phyloP scores from a whole-genome alignment of 2,113 vertebrate genomes.

The Catharus fuscescens region DNA sequence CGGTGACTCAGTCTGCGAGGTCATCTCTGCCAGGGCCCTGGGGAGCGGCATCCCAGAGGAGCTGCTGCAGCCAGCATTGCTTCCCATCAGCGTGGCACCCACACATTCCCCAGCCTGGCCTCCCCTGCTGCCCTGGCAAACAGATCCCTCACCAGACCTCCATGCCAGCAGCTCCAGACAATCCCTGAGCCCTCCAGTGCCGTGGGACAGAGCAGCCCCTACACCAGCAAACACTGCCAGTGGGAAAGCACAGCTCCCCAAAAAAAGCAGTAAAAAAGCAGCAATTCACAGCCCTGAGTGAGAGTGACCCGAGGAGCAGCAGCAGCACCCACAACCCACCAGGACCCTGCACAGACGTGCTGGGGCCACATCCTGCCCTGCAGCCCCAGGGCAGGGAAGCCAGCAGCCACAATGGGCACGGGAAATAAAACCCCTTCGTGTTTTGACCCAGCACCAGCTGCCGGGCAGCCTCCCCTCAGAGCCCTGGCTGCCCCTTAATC shows the following conservation, averaged over 20 bases:
- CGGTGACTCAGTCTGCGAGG: not conserved
- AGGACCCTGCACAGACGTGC: not conserved
- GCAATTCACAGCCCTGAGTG: accelerated
- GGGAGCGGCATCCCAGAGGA: accelerated
- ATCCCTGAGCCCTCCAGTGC: accelerated
- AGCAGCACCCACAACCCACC: not conserved
- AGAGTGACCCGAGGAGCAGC: accelerated
- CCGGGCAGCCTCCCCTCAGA: not conserved
- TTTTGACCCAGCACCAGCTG: slow-evolving; percentile 6
- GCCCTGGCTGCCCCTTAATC: slow-evolving; percentile 39
- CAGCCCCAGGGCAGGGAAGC: not conserved
- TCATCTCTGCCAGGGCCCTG: not conserved
- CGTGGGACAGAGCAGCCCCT: not conserved
- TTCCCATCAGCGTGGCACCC: not conserved
- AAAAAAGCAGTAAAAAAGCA: not conserved
- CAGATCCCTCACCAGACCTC: not conserved
- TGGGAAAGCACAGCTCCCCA: not conserved
- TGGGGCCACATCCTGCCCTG: not conserved
- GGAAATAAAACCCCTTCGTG: not conserved
- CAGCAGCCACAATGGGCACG: accelerated
- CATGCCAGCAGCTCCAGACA: not conserved
- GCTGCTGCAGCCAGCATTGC: not conserved
- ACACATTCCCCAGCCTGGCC: not conserved
- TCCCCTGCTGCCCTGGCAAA: accelerated
- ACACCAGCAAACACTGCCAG: accelerated